These are phyloP conservation scores for Sesamia nonagrioides DNA, from an alignment of 1,140 invertebrate genomes.

Conservation along the genomic window DNA sequence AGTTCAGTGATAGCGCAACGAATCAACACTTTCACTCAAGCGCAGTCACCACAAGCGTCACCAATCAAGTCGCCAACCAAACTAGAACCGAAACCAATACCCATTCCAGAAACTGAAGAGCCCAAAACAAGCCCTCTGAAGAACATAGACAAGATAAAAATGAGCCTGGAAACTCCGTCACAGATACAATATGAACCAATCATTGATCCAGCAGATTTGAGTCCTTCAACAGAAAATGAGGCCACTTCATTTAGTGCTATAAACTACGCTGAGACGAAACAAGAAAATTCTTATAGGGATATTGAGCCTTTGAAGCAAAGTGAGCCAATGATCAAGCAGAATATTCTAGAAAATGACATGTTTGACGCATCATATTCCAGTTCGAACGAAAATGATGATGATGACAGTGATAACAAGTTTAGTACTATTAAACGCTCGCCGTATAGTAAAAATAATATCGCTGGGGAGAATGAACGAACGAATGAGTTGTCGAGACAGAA, in stretches of 20 bases:
- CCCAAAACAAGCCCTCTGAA: slow-evolving; percentile 82
- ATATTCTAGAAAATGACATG: slow-evolving; percentile 87
- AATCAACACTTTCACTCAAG: slow-evolving; percentile 85
- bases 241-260: slow-evolving; percentile 77
- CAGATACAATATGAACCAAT: slow-evolving; percentile 86
- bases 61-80: slow-evolving; percentile 65
- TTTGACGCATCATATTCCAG: slow-evolving; percentile 85
- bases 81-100: slow-evolving; percentile 46
- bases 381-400: slow-evolving; percentile 88
- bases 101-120: slow-evolving; percentile 58
- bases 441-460: slow-evolving; percentile 87
- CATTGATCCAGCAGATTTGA: slow-evolving; percentile 80
- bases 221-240: slow-evolving; percentile 80
- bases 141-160: slow-evolving; percentile 86
- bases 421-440: slow-evolving; percentile 91
- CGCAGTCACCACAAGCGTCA: slow-evolving; percentile 62
- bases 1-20: slow-evolving; percentile 89
- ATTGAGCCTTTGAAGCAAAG: slow-evolving; percentile 74
- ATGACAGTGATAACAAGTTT: slow-evolving; percentile 90
- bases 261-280: slow-evolving; percentile 65
- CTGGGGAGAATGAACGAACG: slow-evolving; percentile 64
- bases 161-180: slow-evolving; percentile 84
- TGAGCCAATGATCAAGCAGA: slow-evolving; percentile 86
- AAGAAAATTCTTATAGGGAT: slow-evolving; percentile 67
- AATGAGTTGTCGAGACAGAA: slow-evolving; percentile 83